Conservation (phyloP, 37 sponge, comb jelly and placozoan species). For the Theonella swinhoei region DNA sequence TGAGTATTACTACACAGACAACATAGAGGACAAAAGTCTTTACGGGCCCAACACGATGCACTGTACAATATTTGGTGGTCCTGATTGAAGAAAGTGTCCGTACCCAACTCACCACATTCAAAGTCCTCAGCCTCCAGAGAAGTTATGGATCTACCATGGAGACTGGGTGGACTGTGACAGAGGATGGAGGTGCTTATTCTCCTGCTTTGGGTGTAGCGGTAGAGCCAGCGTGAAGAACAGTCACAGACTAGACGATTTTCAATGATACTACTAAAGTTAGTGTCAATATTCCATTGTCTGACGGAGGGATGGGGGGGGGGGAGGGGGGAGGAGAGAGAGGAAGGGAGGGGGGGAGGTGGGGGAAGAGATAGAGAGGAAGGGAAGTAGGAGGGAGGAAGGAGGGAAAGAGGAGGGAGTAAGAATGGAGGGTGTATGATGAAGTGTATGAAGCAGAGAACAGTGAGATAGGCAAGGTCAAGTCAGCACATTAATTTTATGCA, state of each 20-base stretch:
- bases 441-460: no score
- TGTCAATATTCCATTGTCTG: constrained; percentile 30
- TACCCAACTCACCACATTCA: constrained; percentile 50
- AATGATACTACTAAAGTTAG: not conserved
- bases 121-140: constrained; percentile 18
- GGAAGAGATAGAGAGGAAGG: no score
- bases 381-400: no score
- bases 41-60: no score
- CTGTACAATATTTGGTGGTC: no score
- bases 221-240: constrained; percentile 62
- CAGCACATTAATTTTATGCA: no score
- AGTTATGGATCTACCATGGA: constrained; percentile 26
- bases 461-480: no score
- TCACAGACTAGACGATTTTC: constrained; percentile 45
- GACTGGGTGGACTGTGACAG: constrained; percentile 36
- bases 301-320: not conserved
- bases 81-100: no score
- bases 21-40: no score
- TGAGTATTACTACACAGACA: no score
- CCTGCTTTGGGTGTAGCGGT: constrained; percentile 13
- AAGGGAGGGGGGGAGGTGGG: not conserved
- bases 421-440: no score
- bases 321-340: not conserved
- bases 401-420: not conserved
- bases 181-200: constrained; percentile 1